Evolutionary conservation across 2,888 invertebrate genomes (phyloP), one percentile per base, ranked within the genome.

Genomic region (Halocaridina rubra): DNA sequence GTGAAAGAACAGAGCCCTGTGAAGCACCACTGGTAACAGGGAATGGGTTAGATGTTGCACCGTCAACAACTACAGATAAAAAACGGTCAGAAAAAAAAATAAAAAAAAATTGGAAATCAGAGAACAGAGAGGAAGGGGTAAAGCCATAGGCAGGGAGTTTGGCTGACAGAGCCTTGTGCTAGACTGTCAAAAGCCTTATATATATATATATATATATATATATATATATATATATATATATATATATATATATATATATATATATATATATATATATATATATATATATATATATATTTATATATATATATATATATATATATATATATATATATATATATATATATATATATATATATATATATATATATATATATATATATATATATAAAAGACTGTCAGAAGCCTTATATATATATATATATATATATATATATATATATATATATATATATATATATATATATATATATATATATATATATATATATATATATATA

Each of bases 311-410:
- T 4, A 53, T 4, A 53, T 4, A 13, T 13, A 53, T 53, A 53
- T 53, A 13, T 13, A 53, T 29, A 64, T 27, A 64, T 29, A 64
- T 2, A 64, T 24, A 64, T 3, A 7, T 5, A 64, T 29, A 64
- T 29, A 64, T 64, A 64, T 29, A 64, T 29, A 64, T 29, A 64
- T 29, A 64, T 64, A 64, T 29, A 64, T 29, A 64, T 29, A 64
- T 29, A 64, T 29, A 64, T 29, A 64, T 29, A 64, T 64, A 64
- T 64, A 64, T 64, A 64, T 64, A 64, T 64, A 29, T 64, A 64
- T 64, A 64, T 64, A 64, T 64, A 64, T 64, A 64, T 53, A 53
- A n/a, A 19, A n/a, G 53, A n/a, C 16, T 53, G 53, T 53, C 16
- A n/a, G 53, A n/a, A 19, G 13, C 16, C 8, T 19, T 13, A 53